Conservation (phyloP, 2,797 vertebrate species). For the Tokudaia tokunoshimensis region DNA sequence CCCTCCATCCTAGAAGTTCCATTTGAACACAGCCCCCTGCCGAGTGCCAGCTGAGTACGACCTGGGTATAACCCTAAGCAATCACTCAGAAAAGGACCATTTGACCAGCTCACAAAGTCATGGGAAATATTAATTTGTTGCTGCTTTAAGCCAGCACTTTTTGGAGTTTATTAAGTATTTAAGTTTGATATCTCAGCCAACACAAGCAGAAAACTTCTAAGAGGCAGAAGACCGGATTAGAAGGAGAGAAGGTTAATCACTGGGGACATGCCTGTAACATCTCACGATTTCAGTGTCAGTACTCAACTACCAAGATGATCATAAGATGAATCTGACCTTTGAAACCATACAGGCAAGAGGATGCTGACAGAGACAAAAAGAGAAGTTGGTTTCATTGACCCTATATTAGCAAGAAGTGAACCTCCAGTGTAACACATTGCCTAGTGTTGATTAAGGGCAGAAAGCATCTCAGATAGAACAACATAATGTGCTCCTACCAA, state of each 20-base stretch:
- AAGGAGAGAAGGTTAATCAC: neutral
- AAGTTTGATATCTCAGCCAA: neutral
- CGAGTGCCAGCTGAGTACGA: neutral
- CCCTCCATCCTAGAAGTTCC: neutral
- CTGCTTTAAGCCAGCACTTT: conserved; percentile 7
- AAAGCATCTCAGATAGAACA: neutral
- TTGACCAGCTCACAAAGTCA: neutral
- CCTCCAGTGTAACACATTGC: neutral
- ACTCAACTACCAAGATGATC: neutral
- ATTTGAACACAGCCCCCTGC: neutral
- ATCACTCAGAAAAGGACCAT: neutral
- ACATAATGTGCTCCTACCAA: neutral
- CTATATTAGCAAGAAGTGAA: neutral
- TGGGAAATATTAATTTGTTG: neutral
- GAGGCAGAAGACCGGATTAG: neutral
- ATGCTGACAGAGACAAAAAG: neutral
- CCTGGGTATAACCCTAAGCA: neutral
- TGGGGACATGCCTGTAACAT: neutral
- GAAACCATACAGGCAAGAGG: neutral
- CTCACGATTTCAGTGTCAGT: neutral
- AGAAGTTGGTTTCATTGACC: neutral
- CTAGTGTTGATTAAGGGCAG: neutral
- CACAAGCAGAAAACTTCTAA: neutral
- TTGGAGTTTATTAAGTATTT: neutral
- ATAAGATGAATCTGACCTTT: neutral